A percentile compares a stretch with the other conserved stretches of the same genome.
Evolutionary conservation across 2,797 vertebrate genomes (phyloP).

Genomic region (Chanos chanos): DNA sequence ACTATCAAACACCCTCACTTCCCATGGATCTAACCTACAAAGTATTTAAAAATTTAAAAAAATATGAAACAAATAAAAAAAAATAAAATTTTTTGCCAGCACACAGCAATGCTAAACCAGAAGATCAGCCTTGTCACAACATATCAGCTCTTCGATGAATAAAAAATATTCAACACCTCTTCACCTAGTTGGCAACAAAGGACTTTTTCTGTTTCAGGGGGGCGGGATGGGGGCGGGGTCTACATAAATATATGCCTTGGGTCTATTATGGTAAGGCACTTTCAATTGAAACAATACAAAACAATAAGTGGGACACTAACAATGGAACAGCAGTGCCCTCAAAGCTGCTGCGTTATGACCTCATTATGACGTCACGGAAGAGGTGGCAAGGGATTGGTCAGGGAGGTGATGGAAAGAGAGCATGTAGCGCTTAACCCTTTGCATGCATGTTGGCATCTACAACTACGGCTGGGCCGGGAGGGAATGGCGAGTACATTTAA

Average conservation of each 20-base stretch:
- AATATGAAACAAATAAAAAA: too few relatives aligned
- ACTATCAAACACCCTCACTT: neutral
- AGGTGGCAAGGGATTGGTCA: slow-evolving; percentile 51
- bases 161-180: neutral
- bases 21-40: neutral
- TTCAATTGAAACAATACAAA: slow-evolving; percentile 65
- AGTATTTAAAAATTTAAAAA: too few relatives aligned
- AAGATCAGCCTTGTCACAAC: neutral
- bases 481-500: neutral
- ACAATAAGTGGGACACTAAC: slow-evolving; percentile 51
- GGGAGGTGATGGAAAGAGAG: slow-evolving; percentile 13
- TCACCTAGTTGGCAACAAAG: slow-evolving; percentile 19
- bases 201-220: too few relatives aligned
- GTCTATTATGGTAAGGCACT: slow-evolving; percentile 75
- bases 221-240: slow-evolving; percentile 5
- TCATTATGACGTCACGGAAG: slow-evolving; percentile 59
- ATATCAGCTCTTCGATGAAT: neutral
- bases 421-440: neutral
- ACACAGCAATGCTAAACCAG: too few relatives aligned
- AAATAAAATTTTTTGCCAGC: too few relatives aligned
- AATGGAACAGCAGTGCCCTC: neutral
- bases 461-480: neutral
- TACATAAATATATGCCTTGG: slow-evolving; percentile 64
- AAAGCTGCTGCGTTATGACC: slow-evolving; percentile 50
- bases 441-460: slow-evolving; percentile 46